Evolutionary conservation across 2,113 vertebrate species (phyloP).

Genomic region (Riparia riparia): DNA sequence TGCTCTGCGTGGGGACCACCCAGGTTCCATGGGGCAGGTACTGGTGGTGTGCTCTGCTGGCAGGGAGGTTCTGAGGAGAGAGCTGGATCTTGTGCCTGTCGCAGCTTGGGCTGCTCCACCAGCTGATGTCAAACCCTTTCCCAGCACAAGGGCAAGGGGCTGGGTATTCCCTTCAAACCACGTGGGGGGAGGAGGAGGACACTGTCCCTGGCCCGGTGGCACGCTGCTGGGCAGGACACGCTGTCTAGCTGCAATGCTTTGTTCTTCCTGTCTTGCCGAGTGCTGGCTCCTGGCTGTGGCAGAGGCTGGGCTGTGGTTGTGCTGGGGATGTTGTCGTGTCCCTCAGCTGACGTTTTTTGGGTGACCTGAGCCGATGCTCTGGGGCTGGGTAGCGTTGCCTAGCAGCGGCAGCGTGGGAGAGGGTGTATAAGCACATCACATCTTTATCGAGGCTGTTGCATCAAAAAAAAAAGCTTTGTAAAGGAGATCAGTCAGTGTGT

Average conservation of each 20-base stretch:
- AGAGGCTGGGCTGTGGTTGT: background rate
- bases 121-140: background rate
- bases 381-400: background rate
- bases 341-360: background rate
- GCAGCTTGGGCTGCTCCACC: background rate
- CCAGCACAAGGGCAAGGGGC: background rate
- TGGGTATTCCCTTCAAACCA: background rate
- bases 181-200: fast-evolving
- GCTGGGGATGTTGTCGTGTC: fast-evolving
- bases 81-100: background rate
- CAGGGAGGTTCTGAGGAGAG: background rate
- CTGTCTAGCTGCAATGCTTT: background rate
- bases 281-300: background rate
- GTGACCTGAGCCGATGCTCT: conserved; percentile 9
- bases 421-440: conserved; percentile 21
- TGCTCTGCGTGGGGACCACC: fast-evolving
- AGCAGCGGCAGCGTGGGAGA: background rate
- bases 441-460: conserved; percentile 17
- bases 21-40: background rate
- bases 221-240: fast-evolving
- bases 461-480: background rate
- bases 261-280: background rate
- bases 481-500: conserved; percentile 19
- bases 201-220: fast-evolving
- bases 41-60: background rate